Base-by-base conservation (phyloP, 92 coral and sea anemone species). In the Zoanthus solanderi region DNA sequence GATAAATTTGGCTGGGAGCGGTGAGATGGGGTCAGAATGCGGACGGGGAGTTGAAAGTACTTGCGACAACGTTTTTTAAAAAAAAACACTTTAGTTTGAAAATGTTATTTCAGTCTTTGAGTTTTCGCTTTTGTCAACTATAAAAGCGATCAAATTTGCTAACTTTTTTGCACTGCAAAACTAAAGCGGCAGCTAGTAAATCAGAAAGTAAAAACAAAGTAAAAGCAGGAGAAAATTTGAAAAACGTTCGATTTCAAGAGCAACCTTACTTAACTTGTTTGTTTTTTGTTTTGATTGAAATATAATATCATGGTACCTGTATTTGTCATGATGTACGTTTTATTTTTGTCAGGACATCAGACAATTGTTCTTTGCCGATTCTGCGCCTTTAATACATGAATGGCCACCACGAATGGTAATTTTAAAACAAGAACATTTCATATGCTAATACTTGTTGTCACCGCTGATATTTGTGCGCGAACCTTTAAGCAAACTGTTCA, bases 381-480 rank as follows among this genome's bases (percentile, higher is more conserved):
- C 71, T 67, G 42, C 75, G 61, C 9, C 29, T 4, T 81, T 0
- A 61, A 11, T 45, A 23, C 7, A 15, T 60, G 23, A 60, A 15
- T 7, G 23, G 5, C 8, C 52, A 4, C 52, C 79, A 45, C 6
- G 16, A 50, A 10, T 45, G 61, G 29, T n/a, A 9, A 28, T 9
- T 23, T 30, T 7, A 42, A 56, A 79, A 58, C 73, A 72, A 53
- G 85, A 67, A 58, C 58, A 32, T 12, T 1, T 50, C 17, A 81
- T 68, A 42, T 7, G 85, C 57, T 67, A 23, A 81, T 65, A 28
- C 45, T 14, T 30, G 18, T 66, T 23, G 17, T n/a, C 29, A n/a
- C 65, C 12, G 61, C 85, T 46, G 73, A 50, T 66, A 66, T 81
- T 81, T 18, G 74, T 63, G 75, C 85, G 67, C 75, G 61, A 71